These are phyloP conservation scores for Orchesella cincta DNA, from an alignment of 1,140 invertebrate species.

Conservation along the genomic window DNA sequence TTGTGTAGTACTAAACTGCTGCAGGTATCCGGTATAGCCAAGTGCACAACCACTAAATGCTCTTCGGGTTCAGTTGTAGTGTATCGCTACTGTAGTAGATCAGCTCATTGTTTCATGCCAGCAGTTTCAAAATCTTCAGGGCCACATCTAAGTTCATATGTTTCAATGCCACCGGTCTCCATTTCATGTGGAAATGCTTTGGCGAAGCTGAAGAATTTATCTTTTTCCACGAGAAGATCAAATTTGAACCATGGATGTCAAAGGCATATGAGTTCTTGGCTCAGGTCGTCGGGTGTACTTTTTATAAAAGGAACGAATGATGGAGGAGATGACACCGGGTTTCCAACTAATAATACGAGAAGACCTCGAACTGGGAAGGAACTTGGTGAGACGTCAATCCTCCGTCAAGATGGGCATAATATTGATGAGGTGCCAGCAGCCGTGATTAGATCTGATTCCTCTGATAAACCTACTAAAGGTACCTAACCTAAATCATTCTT, in stretches of 20 bases:
- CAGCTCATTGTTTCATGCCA: background rate
- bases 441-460: conserved; percentile 60
- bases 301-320: background rate
- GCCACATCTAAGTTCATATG: background rate
- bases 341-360: background rate
- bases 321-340: background rate
- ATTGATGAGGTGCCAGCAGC: conserved; percentile 71
- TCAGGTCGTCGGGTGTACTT: background rate
- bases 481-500: conserved; percentile 12
- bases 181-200: too few relatives aligned
- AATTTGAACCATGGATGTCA: background rate
- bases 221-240: background rate
- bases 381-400: conserved; percentile 61
- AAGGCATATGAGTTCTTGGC: conserved; percentile 14
- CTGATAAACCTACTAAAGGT: conserved; percentile 10
- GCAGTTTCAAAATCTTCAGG: background rate
- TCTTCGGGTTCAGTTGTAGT: too few relatives aligned
- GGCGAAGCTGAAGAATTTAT: background rate
- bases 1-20: background rate
- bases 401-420: conserved; percentile 68
- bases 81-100: too few relatives aligned
- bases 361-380: conserved; percentile 11
- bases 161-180: too few relatives aligned
- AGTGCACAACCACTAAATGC: too few relatives aligned
- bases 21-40: background rate